phyloP scores from a whole-genome alignment of 1,140 invertebrate genomes.

The Drosophila oshimai region DNA sequence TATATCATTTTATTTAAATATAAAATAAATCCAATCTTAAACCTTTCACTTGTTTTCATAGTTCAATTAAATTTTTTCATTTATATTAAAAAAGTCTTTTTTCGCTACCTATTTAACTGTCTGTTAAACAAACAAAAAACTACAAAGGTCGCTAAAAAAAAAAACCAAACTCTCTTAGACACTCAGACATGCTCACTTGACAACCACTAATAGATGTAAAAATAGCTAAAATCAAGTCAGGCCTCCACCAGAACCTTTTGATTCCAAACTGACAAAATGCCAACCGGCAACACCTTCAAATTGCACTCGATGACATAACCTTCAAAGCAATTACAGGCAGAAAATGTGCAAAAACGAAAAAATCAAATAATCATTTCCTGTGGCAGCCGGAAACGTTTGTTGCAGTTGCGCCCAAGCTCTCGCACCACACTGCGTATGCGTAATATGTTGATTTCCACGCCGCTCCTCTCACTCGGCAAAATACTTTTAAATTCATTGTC shows the following conservation, averaged over 20 bases:
- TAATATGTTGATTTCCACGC: slow-evolving; percentile 34
- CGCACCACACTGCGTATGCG: slow-evolving; percentile 43
- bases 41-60: too few relatives aligned
- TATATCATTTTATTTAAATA: too few relatives aligned
- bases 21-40: too few relatives aligned
- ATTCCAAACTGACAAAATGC: slow-evolving; percentile 1
- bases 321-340: slow-evolving; percentile 31
- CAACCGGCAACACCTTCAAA: slow-evolving; percentile 36
- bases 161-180: too few relatives aligned
- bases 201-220: slow-evolving; percentile 3
- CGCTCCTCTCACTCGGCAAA: slow-evolving; percentile 20
- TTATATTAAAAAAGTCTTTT: too few relatives aligned
- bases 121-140: not conserved
- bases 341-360: not conserved
- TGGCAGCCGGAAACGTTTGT: slow-evolving; percentile 46
- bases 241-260: slow-evolving; percentile 19
- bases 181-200: slow-evolving; percentile 3
- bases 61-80: too few relatives aligned
- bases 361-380: slow-evolving; percentile 36
- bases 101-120: too few relatives aligned
- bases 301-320: slow-evolving; percentile 22
- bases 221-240: not conserved
- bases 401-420: slow-evolving; percentile 7
- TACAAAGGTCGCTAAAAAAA: not conserved
- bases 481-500: slow-evolving; percentile 60